Evolutionary conservation across 2,888 invertebrate genomes (phyloP).

Genomic region (Coenonympha arcania): DNA sequence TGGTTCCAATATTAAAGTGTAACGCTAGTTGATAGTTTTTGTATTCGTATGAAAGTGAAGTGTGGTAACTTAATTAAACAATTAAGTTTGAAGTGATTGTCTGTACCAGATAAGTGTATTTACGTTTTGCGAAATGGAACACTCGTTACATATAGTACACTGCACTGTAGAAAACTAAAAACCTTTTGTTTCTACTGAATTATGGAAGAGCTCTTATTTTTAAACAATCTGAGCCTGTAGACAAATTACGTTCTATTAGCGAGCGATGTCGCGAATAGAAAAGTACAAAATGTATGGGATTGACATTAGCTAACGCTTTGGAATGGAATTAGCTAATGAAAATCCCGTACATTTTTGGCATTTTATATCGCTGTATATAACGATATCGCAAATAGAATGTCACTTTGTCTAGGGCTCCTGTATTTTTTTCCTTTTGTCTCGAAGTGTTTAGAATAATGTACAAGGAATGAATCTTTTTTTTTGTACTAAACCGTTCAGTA

Average conservation of each 20-base stretch:
- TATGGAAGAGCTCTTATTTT: neutral
- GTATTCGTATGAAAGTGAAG: neutral
- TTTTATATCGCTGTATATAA: no score
- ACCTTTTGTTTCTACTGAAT: slow-evolving; percentile 31
- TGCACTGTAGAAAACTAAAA: no score
- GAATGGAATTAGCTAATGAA: no score
- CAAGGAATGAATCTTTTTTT: slow-evolving; percentile 11
- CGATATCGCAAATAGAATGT: no score
- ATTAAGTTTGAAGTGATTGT: slow-evolving; percentile 39
- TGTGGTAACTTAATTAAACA: slow-evolving; percentile 36
- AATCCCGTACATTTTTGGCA: no score
- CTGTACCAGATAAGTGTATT: slow-evolving; percentile 61
- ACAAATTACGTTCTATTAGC: no score
- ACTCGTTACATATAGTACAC: slow-evolving; percentile 72
- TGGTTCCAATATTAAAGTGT: slow-evolving; percentile 16
- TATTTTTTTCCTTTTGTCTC: slow-evolving; percentile 6
- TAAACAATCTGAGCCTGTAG: no score
- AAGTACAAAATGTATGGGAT: no score
- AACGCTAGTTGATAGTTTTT: neutral
- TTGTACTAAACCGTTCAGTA: slow-evolving; percentile 32
- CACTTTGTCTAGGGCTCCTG: no score
- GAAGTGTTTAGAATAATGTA: slow-evolving; percentile 1
- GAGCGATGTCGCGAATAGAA: no score
- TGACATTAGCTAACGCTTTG: no score
- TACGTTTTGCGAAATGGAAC: slow-evolving; percentile 46